Evolutionary conservation across 2,113 vertebrate genomes (phyloP).

Genomic region (human): DNA sequence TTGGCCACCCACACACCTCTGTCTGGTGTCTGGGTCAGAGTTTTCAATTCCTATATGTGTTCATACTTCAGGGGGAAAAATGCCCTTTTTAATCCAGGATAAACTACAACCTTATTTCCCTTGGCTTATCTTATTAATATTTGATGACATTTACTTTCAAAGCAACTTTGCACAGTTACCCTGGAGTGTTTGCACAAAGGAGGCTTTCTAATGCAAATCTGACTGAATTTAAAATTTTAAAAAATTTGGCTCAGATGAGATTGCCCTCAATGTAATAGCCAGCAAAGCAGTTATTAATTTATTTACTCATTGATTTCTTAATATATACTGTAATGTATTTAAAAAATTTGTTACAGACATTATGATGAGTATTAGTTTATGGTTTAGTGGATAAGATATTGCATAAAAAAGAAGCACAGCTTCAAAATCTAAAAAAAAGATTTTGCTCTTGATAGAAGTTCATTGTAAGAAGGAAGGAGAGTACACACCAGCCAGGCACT

Average conservation of each 20-base stretch:
- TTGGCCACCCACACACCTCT: background rate
- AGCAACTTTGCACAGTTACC: conserved; percentile 68
- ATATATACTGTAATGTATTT: background rate
- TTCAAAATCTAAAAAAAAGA: background rate
- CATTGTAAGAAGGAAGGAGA: background rate
- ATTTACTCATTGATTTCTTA: conserved; percentile 29
- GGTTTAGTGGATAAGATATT: background rate
- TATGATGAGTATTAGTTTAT: background rate
- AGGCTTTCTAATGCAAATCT: conserved; percentile 82
- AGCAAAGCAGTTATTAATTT: background rate
- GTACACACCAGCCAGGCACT: background rate
- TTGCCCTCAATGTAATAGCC: conserved; percentile 42
- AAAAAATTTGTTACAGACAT: background rate
- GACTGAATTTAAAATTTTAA: conserved; percentile 65
- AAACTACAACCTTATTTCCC: conserved; percentile 66
- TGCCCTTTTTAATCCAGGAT: background rate
- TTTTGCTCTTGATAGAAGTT: background rate
- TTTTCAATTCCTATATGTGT: conserved; percentile 45
- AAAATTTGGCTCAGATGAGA: conserved; percentile 62
- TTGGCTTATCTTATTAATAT: conserved; percentile 78
- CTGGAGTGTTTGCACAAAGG: conserved; percentile 61
- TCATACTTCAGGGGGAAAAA: conserved; percentile 24
- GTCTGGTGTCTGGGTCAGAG: background rate
- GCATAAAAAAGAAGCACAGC: background rate
- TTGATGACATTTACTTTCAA: conserved; percentile 77